phyloP scores from a whole-genome alignment of 2,113 vertebrate species.

The Microcebus lehilahytsara region DNA sequence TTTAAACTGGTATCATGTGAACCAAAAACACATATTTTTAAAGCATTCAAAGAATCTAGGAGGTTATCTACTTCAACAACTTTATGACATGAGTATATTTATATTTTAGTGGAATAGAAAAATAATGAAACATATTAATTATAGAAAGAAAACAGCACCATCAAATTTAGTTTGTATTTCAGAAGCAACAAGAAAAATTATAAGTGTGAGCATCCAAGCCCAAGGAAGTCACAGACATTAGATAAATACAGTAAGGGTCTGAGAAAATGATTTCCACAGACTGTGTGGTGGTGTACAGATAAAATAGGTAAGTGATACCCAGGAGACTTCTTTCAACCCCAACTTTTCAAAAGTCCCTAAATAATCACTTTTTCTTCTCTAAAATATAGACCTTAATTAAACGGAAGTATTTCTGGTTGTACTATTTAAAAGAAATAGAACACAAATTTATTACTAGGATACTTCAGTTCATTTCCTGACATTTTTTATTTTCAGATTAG shows the following conservation, averaged over 20 bases:
- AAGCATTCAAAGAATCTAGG: background rate
- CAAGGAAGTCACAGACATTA: background rate
- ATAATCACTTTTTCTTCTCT: background rate
- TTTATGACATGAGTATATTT: background rate
- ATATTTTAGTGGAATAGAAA: background rate
- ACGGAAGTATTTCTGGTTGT: background rate
- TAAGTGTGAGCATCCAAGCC: background rate
- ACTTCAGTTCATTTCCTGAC: background rate
- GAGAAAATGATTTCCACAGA: background rate
- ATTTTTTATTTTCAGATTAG: conserved; percentile 30
- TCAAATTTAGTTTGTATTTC: background rate
- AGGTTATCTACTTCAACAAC: background rate
- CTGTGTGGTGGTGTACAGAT: background rate
- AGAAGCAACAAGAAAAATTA: background rate
- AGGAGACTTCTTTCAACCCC: background rate
- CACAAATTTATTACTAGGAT: background rate
- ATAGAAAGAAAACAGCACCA: background rate
- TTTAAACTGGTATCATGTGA: background rate
- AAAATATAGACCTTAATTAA: background rate
- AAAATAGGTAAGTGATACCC: background rate
- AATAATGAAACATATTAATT: background rate
- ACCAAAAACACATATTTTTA: background rate
- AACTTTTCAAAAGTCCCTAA: background rate
- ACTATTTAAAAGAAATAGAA: background rate
- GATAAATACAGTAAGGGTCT: background rate